Conservation (phyloP, 2,797 vertebrate genomes). For the Macroramphosus scolopax region DNA sequence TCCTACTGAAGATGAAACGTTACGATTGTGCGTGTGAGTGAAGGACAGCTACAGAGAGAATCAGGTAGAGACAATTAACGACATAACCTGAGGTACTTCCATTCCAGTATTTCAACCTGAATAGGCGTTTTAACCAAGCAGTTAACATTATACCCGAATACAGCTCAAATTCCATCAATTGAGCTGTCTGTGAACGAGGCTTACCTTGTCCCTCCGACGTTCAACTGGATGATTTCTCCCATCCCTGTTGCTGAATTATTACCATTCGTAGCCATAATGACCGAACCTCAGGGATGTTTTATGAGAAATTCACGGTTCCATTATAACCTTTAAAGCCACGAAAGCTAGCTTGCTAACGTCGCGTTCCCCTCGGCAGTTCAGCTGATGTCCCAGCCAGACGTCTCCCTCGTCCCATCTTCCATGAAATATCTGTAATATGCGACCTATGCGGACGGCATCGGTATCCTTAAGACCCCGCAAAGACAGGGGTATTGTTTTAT, state of each 20-base stretch:
- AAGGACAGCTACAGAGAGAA: no score
- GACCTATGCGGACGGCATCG: slow-evolving; percentile 16
- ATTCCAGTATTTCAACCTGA: no score
- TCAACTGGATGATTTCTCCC: slow-evolving; percentile 95
- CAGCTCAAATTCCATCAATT: slow-evolving; percentile 10
- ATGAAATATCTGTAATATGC: slow-evolving; percentile 49
- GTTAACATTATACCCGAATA: no score
- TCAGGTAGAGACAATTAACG: no score
- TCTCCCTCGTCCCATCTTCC: slow-evolving; percentile 46
- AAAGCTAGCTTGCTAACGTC: slow-evolving; percentile 58
- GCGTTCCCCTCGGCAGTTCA: slow-evolving; percentile 21
- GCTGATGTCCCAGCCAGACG: slow-evolving; percentile 54
- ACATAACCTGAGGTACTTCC: no score
- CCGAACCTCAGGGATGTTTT: slow-evolving; percentile 1
- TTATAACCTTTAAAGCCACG: slow-evolving; percentile 15
- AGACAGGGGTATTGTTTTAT: slow-evolving; percentile 21
- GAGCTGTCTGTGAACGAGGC: slow-evolving; percentile 13
- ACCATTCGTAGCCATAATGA: slow-evolving; percentile 85
- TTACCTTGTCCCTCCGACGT: slow-evolving; percentile 95
- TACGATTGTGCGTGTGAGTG: no score
- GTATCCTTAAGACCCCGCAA: slow-evolving; percentile 30
- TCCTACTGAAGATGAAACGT: no score
- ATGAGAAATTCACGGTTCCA: slow-evolving; percentile 7
- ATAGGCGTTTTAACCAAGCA: no score
- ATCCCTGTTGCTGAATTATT: slow-evolving; percentile 78